phyloP scores from a whole-genome alignment of 1,140 invertebrate species.

The Leptinotarsa lineolata region DNA sequence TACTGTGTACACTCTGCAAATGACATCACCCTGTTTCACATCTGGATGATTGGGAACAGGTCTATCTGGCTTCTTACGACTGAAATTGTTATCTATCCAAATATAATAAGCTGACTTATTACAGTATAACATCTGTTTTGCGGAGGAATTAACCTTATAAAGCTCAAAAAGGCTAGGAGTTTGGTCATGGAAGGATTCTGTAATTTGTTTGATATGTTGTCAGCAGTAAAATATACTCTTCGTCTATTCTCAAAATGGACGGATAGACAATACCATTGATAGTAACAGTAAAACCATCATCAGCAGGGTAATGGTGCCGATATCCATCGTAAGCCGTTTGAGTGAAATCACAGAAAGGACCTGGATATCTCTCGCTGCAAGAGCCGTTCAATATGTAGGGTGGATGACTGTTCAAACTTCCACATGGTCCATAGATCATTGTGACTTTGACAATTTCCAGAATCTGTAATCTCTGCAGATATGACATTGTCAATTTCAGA shows the following conservation, averaged over 20 bases:
- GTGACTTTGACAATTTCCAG: too few relatives aligned
- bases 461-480: too few relatives aligned
- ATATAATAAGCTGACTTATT: too few relatives aligned
- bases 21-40: neutral
- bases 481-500: too few relatives aligned
- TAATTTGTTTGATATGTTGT: too few relatives aligned
- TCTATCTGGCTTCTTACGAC: neutral
- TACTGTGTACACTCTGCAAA: neutral
- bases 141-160: neutral
- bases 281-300: neutral
- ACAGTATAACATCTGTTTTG: neutral
- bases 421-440: neutral
- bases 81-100: too few relatives aligned
- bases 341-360: too few relatives aligned
- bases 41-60: neutral
- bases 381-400: neutral
- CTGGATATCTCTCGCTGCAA: too few relatives aligned
- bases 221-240: slow-evolving; percentile 26
- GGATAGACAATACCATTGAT: too few relatives aligned
- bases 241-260: slow-evolving; percentile 52
- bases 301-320: too few relatives aligned
- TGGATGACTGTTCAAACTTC: neutral
- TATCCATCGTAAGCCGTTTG: too few relatives aligned
- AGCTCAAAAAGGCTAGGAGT: neutral
- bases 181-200: too few relatives aligned